phyloP scores from a whole-genome alignment of 2,888 invertebrate species.

The Phrixothrix hirtus region DNA sequence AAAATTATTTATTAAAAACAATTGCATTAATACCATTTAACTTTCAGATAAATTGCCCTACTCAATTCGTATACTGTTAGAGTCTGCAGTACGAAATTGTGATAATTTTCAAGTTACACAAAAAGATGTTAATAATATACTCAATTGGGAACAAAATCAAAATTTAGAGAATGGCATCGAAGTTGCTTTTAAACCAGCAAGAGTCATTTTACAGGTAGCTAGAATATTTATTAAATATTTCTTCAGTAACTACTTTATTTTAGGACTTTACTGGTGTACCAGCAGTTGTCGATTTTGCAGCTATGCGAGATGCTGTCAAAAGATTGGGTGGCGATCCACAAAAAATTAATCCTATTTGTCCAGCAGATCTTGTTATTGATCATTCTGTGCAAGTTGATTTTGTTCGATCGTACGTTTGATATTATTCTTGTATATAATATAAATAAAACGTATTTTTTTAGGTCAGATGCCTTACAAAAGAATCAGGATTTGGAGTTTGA shows the following conservation, averaged over 20 bases:
- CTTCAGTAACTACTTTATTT: slow-evolving; percentile 15
- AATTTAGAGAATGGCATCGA: slow-evolving; percentile 73
- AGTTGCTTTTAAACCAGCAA: slow-evolving; percentile 93
- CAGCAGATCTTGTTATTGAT: slow-evolving; percentile 97
- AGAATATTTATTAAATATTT: too few relatives aligned
- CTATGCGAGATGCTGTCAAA: slow-evolving; percentile 95
- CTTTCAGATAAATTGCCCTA: slow-evolving; percentile 78
- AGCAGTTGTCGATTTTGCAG: slow-evolving; percentile 97
- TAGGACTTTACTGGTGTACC: slow-evolving; percentile 96
- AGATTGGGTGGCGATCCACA: slow-evolving; percentile 84
- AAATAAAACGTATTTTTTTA: slow-evolving; percentile 53
- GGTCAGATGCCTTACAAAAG: slow-evolving; percentile 83
- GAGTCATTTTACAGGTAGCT: slow-evolving; percentile 90
- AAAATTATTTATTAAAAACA: slow-evolving; percentile 5
- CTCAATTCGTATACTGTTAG: slow-evolving; percentile 89
- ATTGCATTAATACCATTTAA: not conserved
- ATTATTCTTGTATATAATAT: slow-evolving; percentile 7
- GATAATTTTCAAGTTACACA: slow-evolving; percentile 90
- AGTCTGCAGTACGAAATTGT: slow-evolving; percentile 95
- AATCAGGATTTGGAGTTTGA: slow-evolving; percentile 96
- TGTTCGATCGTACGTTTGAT: slow-evolving; percentile 64
- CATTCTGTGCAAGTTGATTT: slow-evolving; percentile 98
- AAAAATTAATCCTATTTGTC: slow-evolving; percentile 95
- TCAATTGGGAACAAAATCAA: slow-evolving; percentile 85
- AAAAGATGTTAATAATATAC: slow-evolving; percentile 84